A percentile compares a stretch with the other conserved stretches of the same genome.
Evolutionary conservation across 2,113 vertebrate species (phyloP).

Genomic region (Rallus limicola): DNA sequence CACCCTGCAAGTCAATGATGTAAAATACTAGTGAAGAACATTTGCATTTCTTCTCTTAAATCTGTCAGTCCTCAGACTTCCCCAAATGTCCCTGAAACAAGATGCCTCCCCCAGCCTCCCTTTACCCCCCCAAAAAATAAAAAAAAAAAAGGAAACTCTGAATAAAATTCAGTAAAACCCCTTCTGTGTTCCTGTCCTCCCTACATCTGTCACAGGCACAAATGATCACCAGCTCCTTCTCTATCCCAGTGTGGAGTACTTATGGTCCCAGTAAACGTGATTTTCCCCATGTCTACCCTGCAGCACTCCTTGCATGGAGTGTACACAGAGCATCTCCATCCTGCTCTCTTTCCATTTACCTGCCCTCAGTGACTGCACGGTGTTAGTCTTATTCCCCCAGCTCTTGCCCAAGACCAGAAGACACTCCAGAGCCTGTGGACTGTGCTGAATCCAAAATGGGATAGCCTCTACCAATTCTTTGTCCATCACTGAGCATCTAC

Average conservation of each 20-base stretch:
- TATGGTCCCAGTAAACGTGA: background rate
- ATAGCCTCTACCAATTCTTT: background rate
- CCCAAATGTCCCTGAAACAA: background rate
- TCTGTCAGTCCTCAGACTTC: background rate
- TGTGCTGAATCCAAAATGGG: background rate
- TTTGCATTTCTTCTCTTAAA: background rate
- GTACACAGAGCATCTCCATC: background rate
- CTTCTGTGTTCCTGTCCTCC: background rate
- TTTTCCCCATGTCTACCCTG: background rate
- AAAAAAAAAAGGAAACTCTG: background rate
- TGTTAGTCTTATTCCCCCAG: background rate
- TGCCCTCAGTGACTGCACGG: background rate
- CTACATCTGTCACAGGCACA: background rate
- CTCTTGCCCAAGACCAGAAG: background rate
- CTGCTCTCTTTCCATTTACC: background rate
- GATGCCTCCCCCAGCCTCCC: background rate
- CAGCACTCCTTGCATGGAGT: background rate
- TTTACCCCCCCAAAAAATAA: no score
- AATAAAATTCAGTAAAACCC: background rate
- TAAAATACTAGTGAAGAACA: background rate
- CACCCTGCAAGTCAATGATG: background rate
- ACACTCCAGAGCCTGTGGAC: background rate
- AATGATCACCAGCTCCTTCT: background rate
- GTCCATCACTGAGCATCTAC: background rate
- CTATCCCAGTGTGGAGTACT: rapidly evolving